These are phyloP conservation scores for zebrafish (Danio rerio) DNA, from an alignment of 2,113 vertebrate genomes.

Conservation along the genomic window GRCz12tu NC_133195.1:27530501-27531000, in stretches of 20 bases:
- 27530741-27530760: slow-evolving; percentile 47
- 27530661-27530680: slow-evolving; percentile 60
- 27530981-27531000: slow-evolving; percentile 60
- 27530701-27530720: slow-evolving; percentile 43
- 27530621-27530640: slow-evolving; percentile 51
- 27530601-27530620: slow-evolving; percentile 49
- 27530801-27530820: slow-evolving; percentile 12
- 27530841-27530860: slow-evolving; percentile 31
- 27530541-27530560: slow-evolving; percentile 63
- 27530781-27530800: slow-evolving; percentile 45
- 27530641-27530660: slow-evolving; percentile 58
- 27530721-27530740: slow-evolving; percentile 33
- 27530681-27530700: slow-evolving; percentile 58
- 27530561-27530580: slow-evolving; percentile 59
- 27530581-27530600: slow-evolving; percentile 54
- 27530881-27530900: slow-evolving; percentile 24
- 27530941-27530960: neutral
- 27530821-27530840: slow-evolving; percentile 16
- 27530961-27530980: slow-evolving; percentile 25
- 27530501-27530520: slow-evolving; percentile 68
- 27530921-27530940: slow-evolving; percentile 27
- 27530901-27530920: slow-evolving; percentile 40
- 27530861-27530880: slow-evolving; percentile 38
- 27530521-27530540: slow-evolving; percentile 75
- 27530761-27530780: slow-evolving; percentile 26